Percentiles rank a stretch among this genome's conserved stretches.
Evolutionary conservation across 2,888 invertebrate genomes (phyloP).

Genomic region (Acleris laterana): DNA sequence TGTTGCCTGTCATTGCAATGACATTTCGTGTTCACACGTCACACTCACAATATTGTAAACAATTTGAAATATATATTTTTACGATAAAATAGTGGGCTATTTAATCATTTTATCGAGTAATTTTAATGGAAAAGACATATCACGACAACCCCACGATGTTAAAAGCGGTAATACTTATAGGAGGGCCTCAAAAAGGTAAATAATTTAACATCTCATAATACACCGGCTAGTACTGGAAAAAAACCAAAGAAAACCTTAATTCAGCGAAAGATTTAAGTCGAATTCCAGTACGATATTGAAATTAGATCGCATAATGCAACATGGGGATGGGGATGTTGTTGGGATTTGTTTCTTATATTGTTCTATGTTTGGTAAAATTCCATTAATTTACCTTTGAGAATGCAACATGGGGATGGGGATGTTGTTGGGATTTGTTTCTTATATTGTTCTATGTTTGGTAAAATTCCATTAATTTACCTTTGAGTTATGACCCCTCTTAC

Average conservation of each 20-base stretch:
- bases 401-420: too few relatives aligned
- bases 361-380: too few relatives aligned
- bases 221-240: slow-evolving; percentile 52
- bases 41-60: slow-evolving; percentile 25
- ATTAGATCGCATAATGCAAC: too few relatives aligned
- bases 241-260: neutral
- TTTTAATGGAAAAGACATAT: slow-evolving; percentile 16
- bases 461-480: too few relatives aligned
- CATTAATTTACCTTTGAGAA: too few relatives aligned
- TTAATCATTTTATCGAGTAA: neutral
- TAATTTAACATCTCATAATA: slow-evolving; percentile 45
- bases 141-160: slow-evolving; percentile 76
- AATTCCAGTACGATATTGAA: too few relatives aligned
- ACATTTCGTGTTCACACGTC: neutral
- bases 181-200: slow-evolving; percentile 96
- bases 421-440: too few relatives aligned
- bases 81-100: neutral
- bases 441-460: too few relatives aligned
- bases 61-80: slow-evolving; percentile 13
- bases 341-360: too few relatives aligned
- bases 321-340: too few relatives aligned
- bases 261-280: too few relatives aligned
- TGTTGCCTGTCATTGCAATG: neutral
- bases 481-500: too few relatives aligned
- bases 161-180: slow-evolving; percentile 95